Conservation (phyloP, 2,797 vertebrate genomes). For the Peromyscus attwateri region DNA sequence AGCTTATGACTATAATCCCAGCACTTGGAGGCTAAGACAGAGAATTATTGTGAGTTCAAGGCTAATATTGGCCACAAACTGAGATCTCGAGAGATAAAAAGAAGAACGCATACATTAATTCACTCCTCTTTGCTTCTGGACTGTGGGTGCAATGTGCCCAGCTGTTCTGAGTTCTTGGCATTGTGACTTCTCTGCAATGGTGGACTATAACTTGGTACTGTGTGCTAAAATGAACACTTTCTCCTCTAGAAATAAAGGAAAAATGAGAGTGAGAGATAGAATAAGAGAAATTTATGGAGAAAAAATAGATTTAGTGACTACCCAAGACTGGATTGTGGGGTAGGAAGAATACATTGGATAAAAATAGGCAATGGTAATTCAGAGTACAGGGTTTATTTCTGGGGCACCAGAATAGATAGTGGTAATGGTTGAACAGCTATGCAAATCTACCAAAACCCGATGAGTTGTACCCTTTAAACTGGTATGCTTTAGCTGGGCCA, state of each 20-base stretch:
- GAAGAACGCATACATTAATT: neutral
- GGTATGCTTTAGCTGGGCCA: neutral
- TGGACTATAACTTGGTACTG: neutral
- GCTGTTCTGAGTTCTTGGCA: neutral
- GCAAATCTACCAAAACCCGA: neutral
- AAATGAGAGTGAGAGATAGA: neutral
- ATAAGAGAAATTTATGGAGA: neutral
- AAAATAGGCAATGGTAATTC: neutral
- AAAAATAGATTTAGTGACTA: conserved; percentile 11
- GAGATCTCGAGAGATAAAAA: neutral
- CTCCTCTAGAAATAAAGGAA: neutral
- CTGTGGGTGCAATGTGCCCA: neutral
- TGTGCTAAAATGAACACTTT: neutral
- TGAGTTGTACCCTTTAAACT: neutral
- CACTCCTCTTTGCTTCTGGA: neutral
- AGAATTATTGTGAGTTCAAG: neutral
- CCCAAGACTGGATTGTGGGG: neutral
- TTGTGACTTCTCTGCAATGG: neutral
- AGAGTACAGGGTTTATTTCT: neutral
- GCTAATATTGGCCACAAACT: neutral
- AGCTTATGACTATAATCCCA: neutral
- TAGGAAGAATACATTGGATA: neutral
- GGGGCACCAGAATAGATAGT: neutral
- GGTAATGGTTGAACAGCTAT: neutral
- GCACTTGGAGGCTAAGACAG: neutral